A percentile compares a stretch with the other conserved stretches of the same genome.
phyloP scores from a whole-genome alignment of 2,888 invertebrate species.

The Drosophila mimica region DNA sequence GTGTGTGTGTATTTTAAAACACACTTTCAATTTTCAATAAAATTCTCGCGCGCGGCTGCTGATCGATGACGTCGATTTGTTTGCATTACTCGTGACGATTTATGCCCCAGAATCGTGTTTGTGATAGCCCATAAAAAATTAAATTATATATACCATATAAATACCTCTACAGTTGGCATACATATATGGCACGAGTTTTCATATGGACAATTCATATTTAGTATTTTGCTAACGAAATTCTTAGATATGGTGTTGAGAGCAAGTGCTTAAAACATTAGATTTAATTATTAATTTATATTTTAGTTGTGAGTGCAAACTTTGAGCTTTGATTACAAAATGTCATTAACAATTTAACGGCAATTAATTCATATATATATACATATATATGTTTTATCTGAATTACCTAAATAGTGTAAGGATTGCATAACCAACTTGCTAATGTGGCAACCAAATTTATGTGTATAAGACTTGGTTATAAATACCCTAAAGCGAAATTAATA shows the following conservation, averaged over 20 bases:
- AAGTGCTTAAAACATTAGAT: conserved; percentile 20
- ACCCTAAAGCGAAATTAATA: background rate
- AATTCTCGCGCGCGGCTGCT: conserved; percentile 59
- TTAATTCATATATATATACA: conserved; percentile 12
- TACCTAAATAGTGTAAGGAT: background rate
- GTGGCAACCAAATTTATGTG: background rate
- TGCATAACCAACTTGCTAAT: conserved; percentile 1
- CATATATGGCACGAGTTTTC: conserved; percentile 46
- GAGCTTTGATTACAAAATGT: background rate
- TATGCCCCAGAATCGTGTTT: conserved; percentile 63
- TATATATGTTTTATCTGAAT: conserved; percentile 9
- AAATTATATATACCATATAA: conserved; percentile 49
- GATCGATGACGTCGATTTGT: conserved; percentile 78
- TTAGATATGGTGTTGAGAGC: conserved; percentile 11
- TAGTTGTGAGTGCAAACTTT: background rate
- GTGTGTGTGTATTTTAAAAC: conserved; percentile 55
- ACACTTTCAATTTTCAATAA: conserved; percentile 79
- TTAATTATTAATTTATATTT: conserved; percentile 6
- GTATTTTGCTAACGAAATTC: background rate
- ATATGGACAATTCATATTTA: conserved; percentile 31
- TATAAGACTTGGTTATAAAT: background rate
- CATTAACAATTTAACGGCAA: conserved; percentile 24
- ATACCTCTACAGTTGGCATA: conserved; percentile 24
- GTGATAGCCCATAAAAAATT: conserved; percentile 59
- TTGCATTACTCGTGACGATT: conserved; percentile 73